These are phyloP conservation scores for Adrianichthys oophorus DNA, from an alignment of 2,797 vertebrate species.

Conservation along the genomic window DNA sequence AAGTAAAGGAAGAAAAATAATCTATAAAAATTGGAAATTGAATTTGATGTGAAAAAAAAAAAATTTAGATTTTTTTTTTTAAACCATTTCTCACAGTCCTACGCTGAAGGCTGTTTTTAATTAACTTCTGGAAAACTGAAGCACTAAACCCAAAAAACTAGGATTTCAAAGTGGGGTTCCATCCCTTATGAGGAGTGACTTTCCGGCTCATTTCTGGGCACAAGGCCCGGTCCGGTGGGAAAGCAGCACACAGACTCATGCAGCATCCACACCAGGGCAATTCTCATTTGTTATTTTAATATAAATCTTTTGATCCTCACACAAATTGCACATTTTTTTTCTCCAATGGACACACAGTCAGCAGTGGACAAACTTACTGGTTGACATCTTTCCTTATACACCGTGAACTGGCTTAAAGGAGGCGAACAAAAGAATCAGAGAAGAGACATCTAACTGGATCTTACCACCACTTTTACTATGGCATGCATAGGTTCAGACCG, in stretches of 20 bases:
- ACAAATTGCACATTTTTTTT: conserved; percentile 67
- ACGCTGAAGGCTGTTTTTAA: too few species aligned
- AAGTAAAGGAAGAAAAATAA: too few species aligned
- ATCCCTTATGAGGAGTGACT: too few species aligned
- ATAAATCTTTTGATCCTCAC: conserved; percentile 73
- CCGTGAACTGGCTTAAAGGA: conserved; percentile 56
- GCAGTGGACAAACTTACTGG: conserved; percentile 63
- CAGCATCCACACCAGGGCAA: conserved; percentile 52
- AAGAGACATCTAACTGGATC: conserved; percentile 66
- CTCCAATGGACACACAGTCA: conserved; percentile 63
- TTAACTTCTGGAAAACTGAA: too few species aligned
- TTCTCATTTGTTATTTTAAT: conserved; percentile 67
- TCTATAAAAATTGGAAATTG: too few species aligned
- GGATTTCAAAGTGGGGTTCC: too few species aligned
- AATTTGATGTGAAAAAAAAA: too few species aligned
- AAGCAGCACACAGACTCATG: conserved; percentile 6
- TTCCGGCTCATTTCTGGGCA: too few species aligned
- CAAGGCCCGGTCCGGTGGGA: too few species aligned
- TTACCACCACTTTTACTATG: conserved; percentile 71
- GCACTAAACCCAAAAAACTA: too few species aligned
- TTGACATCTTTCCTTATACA: conserved; percentile 62
- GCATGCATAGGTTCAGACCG: conserved; percentile 72
- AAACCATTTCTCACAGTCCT: too few species aligned
- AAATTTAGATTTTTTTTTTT: too few species aligned
- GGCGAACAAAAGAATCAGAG: conserved; percentile 46